These are phyloP conservation scores for Bilobella aurantiaca DNA, from an alignment of 1,140 invertebrate genomes.

Conservation along the genomic window DNA sequence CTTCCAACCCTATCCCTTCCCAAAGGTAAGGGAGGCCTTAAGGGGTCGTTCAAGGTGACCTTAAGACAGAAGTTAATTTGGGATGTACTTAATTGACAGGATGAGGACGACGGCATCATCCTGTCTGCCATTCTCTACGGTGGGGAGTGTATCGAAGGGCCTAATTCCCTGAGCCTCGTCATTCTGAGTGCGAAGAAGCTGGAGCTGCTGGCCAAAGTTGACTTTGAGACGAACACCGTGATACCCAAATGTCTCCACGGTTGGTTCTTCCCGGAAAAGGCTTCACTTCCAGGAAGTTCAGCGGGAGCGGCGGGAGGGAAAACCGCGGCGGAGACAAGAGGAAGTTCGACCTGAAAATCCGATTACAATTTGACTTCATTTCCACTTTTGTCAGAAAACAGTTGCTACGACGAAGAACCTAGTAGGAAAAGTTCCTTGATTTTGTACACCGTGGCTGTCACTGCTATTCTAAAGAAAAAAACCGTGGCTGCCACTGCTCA, in stretches of 20 bases:
- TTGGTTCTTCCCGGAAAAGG: conserved; percentile 23
- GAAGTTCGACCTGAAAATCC: neutral
- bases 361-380: neutral
- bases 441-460: too few relatives aligned
- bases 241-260: conserved; percentile 32
- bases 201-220: conserved; percentile 24
- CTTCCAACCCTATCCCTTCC: conserved; percentile 58
- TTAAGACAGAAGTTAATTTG: too few relatives aligned
- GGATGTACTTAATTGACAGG: conserved; percentile 6
- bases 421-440: too few relatives aligned
- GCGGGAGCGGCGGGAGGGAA: neutral
- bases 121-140: conserved; percentile 26
- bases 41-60: neutral
- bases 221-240: conserved; percentile 12
- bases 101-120: conserved; percentile 27
- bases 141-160: conserved; percentile 20
- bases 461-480: too few relatives aligned
- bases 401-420: too few relatives aligned
- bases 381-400: too few relatives aligned
- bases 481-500: too few relatives aligned
- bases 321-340: neutral
- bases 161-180: conserved; percentile 20
- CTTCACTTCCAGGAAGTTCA: neutral
- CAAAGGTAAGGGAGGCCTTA: neutral
- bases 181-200: conserved; percentile 27